Evolutionary conservation across 1,140 invertebrate genomes (phyloP).

Genomic region (Bombus soroeensis): DNA sequence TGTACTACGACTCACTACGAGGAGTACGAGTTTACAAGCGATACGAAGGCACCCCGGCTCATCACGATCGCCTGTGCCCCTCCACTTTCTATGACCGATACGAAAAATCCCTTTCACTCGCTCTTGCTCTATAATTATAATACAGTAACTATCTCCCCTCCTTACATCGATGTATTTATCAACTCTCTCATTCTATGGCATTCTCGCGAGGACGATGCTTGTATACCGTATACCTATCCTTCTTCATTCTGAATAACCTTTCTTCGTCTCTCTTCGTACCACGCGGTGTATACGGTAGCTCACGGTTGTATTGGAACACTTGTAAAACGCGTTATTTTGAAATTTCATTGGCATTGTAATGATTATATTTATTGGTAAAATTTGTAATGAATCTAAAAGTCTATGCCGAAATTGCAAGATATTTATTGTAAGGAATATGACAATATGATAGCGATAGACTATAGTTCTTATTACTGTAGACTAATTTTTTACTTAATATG

Average conservation of each 20-base stretch:
- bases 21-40: slow-evolving; percentile 36
- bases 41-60: slow-evolving; percentile 29
- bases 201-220: not conserved
- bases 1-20: not conserved
- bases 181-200: not conserved
- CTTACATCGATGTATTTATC: not conserved
- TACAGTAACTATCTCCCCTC: slow-evolving; percentile 10
- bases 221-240: too few relatives aligned
- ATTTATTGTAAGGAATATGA: not conserved
- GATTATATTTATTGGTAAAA: too few relatives aligned
- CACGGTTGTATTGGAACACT: too few relatives aligned
- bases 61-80: slow-evolving; percentile 17
- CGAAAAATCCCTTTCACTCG: slow-evolving; percentile 52
- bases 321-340: too few relatives aligned
- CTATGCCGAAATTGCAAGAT: too few relatives aligned
- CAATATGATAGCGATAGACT: too few relatives aligned
- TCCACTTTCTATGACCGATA: slow-evolving; percentile 21
- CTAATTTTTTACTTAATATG: too few relatives aligned
- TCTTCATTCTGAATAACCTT: not conserved
- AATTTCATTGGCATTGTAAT: too few relatives aligned
- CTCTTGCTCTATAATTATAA: slow-evolving; percentile 40
- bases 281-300: not conserved
- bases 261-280: not conserved
- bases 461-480: too few relatives aligned
- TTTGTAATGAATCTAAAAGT: too few relatives aligned